Conservation (phyloP, 2,888 invertebrate species). For the Agrenia bidenticulata region DNA sequence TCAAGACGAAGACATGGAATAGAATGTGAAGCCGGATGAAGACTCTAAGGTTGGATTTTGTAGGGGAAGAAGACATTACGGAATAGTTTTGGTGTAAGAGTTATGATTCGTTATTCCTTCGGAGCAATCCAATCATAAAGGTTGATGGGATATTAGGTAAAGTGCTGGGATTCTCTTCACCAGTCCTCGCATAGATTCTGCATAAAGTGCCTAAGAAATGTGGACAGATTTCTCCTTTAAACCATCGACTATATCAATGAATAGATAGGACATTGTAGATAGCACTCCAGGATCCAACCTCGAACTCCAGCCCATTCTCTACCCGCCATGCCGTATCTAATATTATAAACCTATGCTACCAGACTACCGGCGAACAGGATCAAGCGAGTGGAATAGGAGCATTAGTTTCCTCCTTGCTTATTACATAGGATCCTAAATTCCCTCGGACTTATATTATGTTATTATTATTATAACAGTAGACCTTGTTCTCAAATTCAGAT, state of each 20-base stretch:
- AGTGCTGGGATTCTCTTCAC: slow-evolving; percentile 28
- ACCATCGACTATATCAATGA: slow-evolving; percentile 4
- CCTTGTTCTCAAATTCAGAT: slow-evolving; percentile 17
- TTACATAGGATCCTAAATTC: not conserved
- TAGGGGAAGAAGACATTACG: slow-evolving; percentile 10
- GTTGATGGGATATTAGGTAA: slow-evolving; percentile 50
- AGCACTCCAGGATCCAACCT: too few species aligned
- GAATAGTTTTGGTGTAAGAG: slow-evolving; percentile 29
- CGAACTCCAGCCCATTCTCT: too few species aligned
- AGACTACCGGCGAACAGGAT: too few species aligned
- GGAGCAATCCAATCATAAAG: slow-evolving; percentile 50
- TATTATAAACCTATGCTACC: too few species aligned
- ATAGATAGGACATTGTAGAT: too few species aligned
- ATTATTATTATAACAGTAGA: slow-evolving; percentile 14
- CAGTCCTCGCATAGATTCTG: slow-evolving; percentile 8
- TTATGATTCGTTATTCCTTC: slow-evolving; percentile 48
- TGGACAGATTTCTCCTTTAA: not conserved
- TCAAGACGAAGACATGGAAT: too few species aligned
- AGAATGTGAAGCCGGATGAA: not conserved
- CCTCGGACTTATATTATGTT: not conserved
- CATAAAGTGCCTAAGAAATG: not conserved
- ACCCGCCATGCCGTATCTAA: too few species aligned
- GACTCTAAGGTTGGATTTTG: not conserved
- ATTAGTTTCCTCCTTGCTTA: too few species aligned
- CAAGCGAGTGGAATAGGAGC: not conserved